Base-by-base conservation (phyloP, 2,888 invertebrate genomes). In the Drosophila algonquin region DNA sequence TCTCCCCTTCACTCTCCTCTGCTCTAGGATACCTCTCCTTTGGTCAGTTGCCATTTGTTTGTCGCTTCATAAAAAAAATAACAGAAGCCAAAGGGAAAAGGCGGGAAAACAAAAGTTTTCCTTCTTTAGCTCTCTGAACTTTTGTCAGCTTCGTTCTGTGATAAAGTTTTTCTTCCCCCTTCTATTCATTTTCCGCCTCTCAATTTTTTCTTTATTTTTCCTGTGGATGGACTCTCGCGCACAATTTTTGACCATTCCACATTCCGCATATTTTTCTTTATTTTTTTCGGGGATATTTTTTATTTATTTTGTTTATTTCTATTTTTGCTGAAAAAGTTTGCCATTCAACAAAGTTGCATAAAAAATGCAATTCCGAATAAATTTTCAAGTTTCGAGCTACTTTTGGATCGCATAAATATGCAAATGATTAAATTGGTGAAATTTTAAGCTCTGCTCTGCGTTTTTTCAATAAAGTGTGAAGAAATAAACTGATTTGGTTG, bases 31-130 rank as follows among this genome's bases (percentile, higher is more conserved):
- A 24, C 27, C 10, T 21, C 51, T 30, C 52, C 16, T 21, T 69
- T 63, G 70, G 62, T 55, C 74, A 51, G 52, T 64, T 77, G 73
- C 76, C 73, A 74, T 86, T 85, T 72, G 76, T 73, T 69, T 82
- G 77, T 76, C 77, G 73, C 76, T 82, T 52, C 76, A 78, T 82
- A 76, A 80, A 81, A 79, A 50, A 51, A 18, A 54, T 44, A 56
- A 63, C 12, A 54, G 18, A 60, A 54, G 24, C 32, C 18, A 53
- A 35, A 44, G 47, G 14, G 40, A 32, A 32, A 56, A 75, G 83
- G 88, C 80, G 77, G 80, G 79, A 86, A 88, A 82, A 86, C 80
- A 86, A 86, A 83, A 88, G 83, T 88, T 83, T 73, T 65, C 73
- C 71, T 82, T 80, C 76, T 78, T 85, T 52, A 69, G 63, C 70